Conservation (phyloP, 1,140 invertebrate species). For the Bombus haemorrhoidalis region DNA sequence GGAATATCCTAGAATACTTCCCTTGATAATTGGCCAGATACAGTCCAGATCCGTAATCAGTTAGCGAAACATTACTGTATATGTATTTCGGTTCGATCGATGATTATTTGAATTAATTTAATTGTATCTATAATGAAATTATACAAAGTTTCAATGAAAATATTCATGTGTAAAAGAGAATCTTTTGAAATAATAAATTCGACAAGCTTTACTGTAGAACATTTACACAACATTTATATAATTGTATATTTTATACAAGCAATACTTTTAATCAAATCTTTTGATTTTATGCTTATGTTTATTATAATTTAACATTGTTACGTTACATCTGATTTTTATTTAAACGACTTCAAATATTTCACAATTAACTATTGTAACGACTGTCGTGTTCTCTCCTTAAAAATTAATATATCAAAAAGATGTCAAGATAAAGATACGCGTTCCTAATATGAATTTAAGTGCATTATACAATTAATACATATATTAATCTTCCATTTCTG, state of each 20-base stretch:
- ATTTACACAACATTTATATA: neutral
- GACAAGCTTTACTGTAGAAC: neutral
- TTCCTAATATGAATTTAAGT: neutral
- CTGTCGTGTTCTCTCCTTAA: neutral
- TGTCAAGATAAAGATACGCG: neutral
- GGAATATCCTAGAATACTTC: neutral
- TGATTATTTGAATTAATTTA: constrained; percentile 1
- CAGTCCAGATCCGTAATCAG: neutral
- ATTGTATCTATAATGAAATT: neutral
- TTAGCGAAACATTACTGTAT: neutral
- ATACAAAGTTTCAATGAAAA: neutral
- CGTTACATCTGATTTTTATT: neutral
- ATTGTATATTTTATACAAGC: neutral
- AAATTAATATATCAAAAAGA: constrained; percentile 23
- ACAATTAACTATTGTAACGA: neutral
- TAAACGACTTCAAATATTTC: neutral
- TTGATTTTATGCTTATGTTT: neutral
- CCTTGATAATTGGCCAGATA: neutral
- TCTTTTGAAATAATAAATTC: neutral
- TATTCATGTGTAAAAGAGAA: neutral
- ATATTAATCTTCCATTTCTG: constrained; percentile 84
- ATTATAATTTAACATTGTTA: constrained; percentile 2
- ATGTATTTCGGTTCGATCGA: neutral
- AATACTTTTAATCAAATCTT: neutral
- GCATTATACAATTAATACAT: constrained; percentile 2